Percentiles rank a stretch among this genome's conserved stretches.
Conservation (phyloP, 1,140 invertebrate species). For the Tribolium castaneum region DNA sequence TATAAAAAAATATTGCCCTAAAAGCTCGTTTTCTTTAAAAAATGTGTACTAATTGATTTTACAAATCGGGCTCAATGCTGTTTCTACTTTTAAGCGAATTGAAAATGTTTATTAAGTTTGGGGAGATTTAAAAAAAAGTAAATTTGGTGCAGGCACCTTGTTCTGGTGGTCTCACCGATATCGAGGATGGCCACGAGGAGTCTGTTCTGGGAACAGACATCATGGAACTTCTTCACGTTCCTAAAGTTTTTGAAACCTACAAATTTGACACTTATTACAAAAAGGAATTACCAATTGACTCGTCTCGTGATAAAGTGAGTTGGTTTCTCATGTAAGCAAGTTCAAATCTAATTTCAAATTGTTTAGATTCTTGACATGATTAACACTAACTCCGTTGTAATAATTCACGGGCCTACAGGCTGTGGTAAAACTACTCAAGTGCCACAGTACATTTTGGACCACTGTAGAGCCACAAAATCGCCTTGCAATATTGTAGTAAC, state of each 20-base stretch:
- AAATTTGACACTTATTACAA: slow-evolving; percentile 51
- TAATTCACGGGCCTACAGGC: slow-evolving; percentile 92
- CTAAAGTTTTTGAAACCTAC: slow-evolving; percentile 47
- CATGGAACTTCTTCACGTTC: background rate
- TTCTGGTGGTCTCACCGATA: background rate
- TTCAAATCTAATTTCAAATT: background rate
- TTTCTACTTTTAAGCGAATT: no score
- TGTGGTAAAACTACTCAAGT: slow-evolving; percentile 83
- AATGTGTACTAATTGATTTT: no score
- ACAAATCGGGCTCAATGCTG: no score
- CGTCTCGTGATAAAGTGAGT: slow-evolving; percentile 44
- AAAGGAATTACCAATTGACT: slow-evolving; percentile 53
- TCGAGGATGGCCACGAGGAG: slow-evolving; percentile 19
- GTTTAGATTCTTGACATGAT: slow-evolving; percentile 73
- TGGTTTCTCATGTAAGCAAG: background rate
- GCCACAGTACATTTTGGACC: slow-evolving; percentile 89
- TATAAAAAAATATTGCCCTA: no score
- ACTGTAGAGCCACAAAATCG: slow-evolving; percentile 69
- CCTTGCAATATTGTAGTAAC: slow-evolving; percentile 86
- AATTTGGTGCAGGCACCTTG: background rate
- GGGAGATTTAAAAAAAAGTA: background rate
- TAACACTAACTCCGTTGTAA: slow-evolving; percentile 74
- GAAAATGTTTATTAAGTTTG: no score
- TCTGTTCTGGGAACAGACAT: background rate
- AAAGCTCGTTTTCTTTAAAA: no score